phyloP scores from a whole-genome alignment of 92 coral and sea anemone genomes.

The Phymanthus crucifer region DNA sequence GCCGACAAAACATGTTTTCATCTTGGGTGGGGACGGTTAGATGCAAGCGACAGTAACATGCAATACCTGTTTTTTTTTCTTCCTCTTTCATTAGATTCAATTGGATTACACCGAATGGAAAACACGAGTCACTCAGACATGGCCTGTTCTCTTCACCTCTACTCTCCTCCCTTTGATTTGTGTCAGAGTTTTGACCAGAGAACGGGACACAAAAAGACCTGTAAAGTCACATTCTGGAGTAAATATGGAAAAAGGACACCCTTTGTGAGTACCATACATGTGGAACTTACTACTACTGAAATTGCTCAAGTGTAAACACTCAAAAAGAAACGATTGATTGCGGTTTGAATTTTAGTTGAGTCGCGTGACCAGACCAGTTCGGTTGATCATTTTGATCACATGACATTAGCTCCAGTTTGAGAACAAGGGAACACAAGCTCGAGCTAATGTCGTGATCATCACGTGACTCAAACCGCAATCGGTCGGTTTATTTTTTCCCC shows the following conservation, averaged over 20 bases:
- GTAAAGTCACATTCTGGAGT: slow-evolving; percentile 90
- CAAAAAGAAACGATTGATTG: too few relatives aligned
- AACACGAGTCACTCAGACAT: neutral
- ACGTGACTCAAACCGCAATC: neutral
- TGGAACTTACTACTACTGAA: too few relatives aligned
- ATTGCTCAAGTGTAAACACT: too few relatives aligned
- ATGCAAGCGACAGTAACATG: too few relatives aligned
- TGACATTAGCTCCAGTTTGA: too few relatives aligned
- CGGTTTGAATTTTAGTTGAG: too few relatives aligned
- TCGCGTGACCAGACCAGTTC: too few relatives aligned
- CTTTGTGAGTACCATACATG: slow-evolving; percentile 75
- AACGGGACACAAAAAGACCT: slow-evolving; percentile 78
- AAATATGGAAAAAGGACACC: slow-evolving; percentile 82
- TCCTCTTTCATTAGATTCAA: neutral
- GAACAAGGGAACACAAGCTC: too few relatives aligned
- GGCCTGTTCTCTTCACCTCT: slow-evolving; percentile 73
- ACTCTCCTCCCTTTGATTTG: slow-evolving; percentile 92
- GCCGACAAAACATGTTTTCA: too few relatives aligned
- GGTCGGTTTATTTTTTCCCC: neutral
- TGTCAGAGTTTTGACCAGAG: slow-evolving; percentile 95
- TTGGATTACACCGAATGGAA: slow-evolving; percentile 8
- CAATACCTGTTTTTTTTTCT: neutral
- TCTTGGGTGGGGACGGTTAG: too few relatives aligned
- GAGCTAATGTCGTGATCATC: too few relatives aligned
- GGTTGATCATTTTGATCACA: too few relatives aligned